phyloP scores from a whole-genome alignment of 2,888 invertebrate genomes.

The Herminia tarsipennalis region DNA sequence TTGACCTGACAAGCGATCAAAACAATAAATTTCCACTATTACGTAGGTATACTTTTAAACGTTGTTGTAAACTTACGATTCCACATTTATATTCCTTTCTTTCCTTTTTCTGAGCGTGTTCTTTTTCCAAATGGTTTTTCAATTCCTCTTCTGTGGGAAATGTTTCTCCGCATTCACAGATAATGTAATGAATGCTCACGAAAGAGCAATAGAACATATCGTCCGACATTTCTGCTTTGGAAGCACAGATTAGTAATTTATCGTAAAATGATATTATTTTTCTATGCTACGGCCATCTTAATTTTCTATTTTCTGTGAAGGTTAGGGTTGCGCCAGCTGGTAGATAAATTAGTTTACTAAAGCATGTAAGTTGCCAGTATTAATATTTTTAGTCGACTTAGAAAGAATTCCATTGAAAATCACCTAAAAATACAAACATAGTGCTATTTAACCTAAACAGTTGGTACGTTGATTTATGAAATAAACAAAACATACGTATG shows the following conservation, averaged over 20 bases:
- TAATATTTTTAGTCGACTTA: too few relatives aligned
- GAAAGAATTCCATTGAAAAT: too few relatives aligned
- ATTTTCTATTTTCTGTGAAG: slow-evolving; percentile 45
- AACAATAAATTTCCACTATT: not conserved
- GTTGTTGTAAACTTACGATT: slow-evolving; percentile 41
- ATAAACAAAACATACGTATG: too few relatives aligned
- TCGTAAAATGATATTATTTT: slow-evolving; percentile 41
- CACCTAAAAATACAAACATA: too few relatives aligned
- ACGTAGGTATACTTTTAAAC: not conserved
- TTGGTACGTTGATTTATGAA: too few relatives aligned
- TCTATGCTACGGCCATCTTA: slow-evolving; percentile 48
- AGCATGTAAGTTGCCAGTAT: too few relatives aligned
- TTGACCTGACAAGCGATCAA: not conserved
- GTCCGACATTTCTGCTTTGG: slow-evolving; percentile 41
- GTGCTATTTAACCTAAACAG: too few relatives aligned
- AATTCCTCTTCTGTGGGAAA: slow-evolving; percentile 65
- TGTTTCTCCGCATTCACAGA: slow-evolving; percentile 73
- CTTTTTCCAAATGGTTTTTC: slow-evolving; percentile 58
- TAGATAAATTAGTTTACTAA: not conserved
- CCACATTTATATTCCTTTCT: slow-evolving; percentile 56
- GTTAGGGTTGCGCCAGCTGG: slow-evolving; percentile 2
- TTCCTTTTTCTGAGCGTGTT: slow-evolving; percentile 60
- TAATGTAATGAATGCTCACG: slow-evolving; percentile 72
- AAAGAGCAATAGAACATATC: slow-evolving; percentile 67
- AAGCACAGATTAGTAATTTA: slow-evolving; percentile 62